phyloP scores from a whole-genome alignment of 2,113 vertebrate species.

The Atrichornis clamosus region DNA sequence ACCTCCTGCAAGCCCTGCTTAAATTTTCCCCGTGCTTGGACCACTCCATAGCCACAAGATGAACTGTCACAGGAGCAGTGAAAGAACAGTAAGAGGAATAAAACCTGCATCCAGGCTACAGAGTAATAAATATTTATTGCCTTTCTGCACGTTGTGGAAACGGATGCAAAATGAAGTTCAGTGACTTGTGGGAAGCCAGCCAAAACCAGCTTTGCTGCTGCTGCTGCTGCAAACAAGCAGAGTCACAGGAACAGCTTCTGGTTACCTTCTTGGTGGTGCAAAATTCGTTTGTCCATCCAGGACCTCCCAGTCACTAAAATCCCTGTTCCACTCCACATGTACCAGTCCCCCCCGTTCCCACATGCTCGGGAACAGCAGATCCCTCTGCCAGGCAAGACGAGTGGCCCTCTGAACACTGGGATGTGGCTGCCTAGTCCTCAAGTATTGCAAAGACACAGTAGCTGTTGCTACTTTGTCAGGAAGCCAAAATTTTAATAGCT shows the following conservation, averaged over 20 bases:
- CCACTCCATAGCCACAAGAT: not conserved
- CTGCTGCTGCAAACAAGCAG: not conserved
- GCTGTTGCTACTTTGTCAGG: not conserved
- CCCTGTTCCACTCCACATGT: not conserved
- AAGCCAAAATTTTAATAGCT: conserved; percentile 18
- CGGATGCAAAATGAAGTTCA: not conserved
- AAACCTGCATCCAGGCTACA: not conserved
- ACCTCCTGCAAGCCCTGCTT: not conserved
- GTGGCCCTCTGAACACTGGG: not conserved
- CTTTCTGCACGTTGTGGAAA: not conserved
- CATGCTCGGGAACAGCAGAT: rapidly evolving
- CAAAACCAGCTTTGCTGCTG: not conserved
- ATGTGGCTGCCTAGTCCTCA: not conserved
- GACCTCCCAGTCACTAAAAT: not conserved
- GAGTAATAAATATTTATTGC: conserved; percentile 36
- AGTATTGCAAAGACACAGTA: not conserved
- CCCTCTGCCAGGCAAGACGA: not conserved
- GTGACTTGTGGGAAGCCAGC: not conserved
- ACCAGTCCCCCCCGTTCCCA: not conserved
- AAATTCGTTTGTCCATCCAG: not conserved
- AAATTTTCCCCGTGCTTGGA: not conserved
- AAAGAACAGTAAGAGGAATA: not conserved
- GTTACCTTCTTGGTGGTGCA: not conserved
- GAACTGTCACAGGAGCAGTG: not conserved
- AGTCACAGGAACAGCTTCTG: not conserved